A percentile compares a stretch with the other conserved stretches of the same genome.
These are phyloP conservation scores for Champsocephalus gunnari DNA, from an alignment of 2,797 vertebrate species.

Conservation along the genomic window DNA sequence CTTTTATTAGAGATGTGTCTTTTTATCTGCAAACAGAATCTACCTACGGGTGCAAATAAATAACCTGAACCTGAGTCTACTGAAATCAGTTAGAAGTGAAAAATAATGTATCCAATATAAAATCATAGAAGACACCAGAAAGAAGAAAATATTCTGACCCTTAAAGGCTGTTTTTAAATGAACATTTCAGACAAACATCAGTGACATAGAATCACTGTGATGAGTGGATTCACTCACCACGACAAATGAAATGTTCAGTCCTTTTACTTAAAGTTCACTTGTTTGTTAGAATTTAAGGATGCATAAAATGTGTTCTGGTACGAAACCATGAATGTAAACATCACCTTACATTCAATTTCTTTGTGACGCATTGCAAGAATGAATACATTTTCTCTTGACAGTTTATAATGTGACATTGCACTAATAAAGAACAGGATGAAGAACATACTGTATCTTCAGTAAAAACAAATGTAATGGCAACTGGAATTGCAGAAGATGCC, in stretches of 20 bases:
- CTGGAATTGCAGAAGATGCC: neutral
- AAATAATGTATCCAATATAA: neutral
- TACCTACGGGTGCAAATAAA: too few relatives aligned
- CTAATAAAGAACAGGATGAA: neutral
- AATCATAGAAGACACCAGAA: neutral
- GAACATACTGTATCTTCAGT: neutral
- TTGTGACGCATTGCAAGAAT: neutral
- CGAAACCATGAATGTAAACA: neutral
- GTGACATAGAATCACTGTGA: too few relatives aligned
- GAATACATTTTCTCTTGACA: neutral
- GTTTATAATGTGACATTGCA: neutral
- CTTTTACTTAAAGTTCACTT: too few relatives aligned
- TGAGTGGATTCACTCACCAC: too few relatives aligned
- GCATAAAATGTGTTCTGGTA: neutral
- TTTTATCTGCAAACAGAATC: too few relatives aligned
- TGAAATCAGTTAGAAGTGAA: neutral
- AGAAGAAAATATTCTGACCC: neutral
- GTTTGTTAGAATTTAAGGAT: neutral
- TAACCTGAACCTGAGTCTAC: too few relatives aligned
- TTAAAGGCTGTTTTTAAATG: neutral
- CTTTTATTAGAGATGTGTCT: too few relatives aligned
- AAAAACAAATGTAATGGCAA: neutral
- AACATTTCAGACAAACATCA: neutral
- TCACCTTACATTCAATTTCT: too few relatives aligned
- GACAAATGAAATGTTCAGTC: too few relatives aligned